These are phyloP conservation scores for Steinernema feltiae DNA, from an alignment of 1,140 invertebrate species.

Conservation along the genomic window DNA sequence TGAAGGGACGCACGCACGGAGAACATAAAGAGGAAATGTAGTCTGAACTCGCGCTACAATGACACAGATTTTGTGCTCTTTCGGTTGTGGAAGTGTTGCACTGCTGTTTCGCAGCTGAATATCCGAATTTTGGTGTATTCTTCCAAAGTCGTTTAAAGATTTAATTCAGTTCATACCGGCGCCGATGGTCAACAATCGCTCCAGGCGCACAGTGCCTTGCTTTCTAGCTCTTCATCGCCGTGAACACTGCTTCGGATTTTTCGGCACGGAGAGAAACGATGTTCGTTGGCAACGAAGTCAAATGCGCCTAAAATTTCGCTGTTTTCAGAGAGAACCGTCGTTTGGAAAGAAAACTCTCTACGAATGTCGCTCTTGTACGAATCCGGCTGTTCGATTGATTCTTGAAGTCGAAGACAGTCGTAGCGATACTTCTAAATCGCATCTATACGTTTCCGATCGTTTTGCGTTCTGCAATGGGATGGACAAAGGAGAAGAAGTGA, in stretches of 20 bases:
- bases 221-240: not conserved
- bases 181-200: not conserved
- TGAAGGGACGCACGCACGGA: no score
- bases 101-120: no score
- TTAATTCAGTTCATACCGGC: not conserved
- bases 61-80: no score
- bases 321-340: not conserved
- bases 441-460: not conserved
- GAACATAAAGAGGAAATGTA: no score
- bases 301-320: not conserved
- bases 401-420: not conserved
- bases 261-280: not conserved
- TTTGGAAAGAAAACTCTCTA: not conserved
- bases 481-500: not conserved
- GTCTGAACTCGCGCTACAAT: no score
- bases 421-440: not conserved
- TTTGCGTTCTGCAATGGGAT: not conserved
- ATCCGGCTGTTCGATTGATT: not conserved
- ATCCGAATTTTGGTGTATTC: no score
- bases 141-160: no score
- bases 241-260: conserved; percentile 1
- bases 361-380: not conserved
- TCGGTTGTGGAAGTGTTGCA: no score
- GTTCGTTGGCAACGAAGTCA: not conserved
- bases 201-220: not conserved